Evolutionary conservation across 2,888 invertebrate species (phyloP).

Genomic region (Holacanthella duospinosa): DNA sequence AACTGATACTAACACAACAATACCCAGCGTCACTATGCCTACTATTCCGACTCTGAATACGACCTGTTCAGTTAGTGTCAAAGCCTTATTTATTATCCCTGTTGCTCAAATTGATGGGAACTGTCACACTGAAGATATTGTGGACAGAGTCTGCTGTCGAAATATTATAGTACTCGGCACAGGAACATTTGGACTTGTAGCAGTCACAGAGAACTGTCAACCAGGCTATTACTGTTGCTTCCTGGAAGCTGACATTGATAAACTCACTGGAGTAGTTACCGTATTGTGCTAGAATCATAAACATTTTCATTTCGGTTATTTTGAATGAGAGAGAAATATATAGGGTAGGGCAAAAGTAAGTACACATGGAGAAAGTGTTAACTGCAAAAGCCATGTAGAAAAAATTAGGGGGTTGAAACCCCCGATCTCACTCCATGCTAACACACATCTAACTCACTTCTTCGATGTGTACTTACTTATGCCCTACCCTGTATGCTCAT

Average conservation of each 20-base stretch:
- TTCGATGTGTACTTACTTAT: too few relatives aligned
- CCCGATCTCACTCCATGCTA: too few relatives aligned
- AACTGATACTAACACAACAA: background rate
- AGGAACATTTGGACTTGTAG: background rate
- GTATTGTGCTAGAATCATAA: background rate
- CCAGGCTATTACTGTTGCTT: background rate
- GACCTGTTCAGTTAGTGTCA: background rate
- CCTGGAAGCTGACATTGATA: background rate
- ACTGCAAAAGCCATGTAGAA: too few relatives aligned
- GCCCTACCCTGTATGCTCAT: too few relatives aligned
- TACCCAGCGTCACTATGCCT: background rate
- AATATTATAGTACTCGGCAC: background rate
- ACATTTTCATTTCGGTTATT: too few relatives aligned
- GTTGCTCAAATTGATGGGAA: background rate
- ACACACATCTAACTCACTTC: too few relatives aligned
- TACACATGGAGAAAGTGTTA: too few relatives aligned
- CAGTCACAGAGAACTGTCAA: background rate
- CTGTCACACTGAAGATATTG: background rate
- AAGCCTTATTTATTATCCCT: background rate
- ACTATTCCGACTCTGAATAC: background rate
- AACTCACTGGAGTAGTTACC: background rate
- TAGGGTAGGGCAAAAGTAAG: too few relatives aligned
- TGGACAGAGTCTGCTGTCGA: background rate
- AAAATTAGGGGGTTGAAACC: too few relatives aligned
- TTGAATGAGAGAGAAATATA: too few relatives aligned